Evolutionary conservation across 2,113 vertebrate genomes (phyloP).

Genomic region (Leuciscus idus): DNA sequence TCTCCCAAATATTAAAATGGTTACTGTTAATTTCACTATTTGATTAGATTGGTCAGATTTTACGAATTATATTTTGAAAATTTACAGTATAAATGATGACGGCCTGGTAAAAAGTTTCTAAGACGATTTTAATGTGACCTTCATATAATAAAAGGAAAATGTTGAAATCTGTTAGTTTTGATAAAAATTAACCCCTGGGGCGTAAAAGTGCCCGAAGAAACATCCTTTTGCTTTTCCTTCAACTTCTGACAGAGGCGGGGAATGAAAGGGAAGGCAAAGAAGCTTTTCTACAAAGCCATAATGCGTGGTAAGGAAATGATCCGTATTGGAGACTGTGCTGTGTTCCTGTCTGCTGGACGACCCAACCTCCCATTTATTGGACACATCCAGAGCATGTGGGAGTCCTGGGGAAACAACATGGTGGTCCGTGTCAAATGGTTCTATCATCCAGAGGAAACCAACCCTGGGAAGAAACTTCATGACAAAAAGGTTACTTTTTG

Average conservation of each 20-base stretch:
- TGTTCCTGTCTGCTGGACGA: constrained; percentile 94
- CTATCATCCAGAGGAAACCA: constrained; percentile 98
- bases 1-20: neutral
- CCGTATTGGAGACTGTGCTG: constrained; percentile 94
- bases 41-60: neutral
- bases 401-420: constrained; percentile 99
- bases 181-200: neutral
- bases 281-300: constrained; percentile 98
- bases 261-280: constrained; percentile 98
- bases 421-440: constrained; percentile 99
- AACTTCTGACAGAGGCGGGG: constrained; percentile 86
- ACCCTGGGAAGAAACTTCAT: constrained; percentile 93
- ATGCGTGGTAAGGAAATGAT: constrained; percentile 96
- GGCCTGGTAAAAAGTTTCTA: neutral
- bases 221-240: neutral
- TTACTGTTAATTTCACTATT: neutral
- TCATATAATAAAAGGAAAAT: neutral
- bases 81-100: neutral
- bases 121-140: neutral
- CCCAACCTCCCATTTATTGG: constrained; percentile 98
- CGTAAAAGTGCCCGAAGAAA: neutral
- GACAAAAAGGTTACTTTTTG: constrained; percentile 87
- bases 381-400: constrained; percentile 99
- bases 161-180: neutral
- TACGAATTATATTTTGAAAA: neutral